Evolutionary conservation across 2,113 vertebrate species (phyloP), one percentile per base, ranked within the genome.

Genomic region (Psophia crepitans): DNA sequence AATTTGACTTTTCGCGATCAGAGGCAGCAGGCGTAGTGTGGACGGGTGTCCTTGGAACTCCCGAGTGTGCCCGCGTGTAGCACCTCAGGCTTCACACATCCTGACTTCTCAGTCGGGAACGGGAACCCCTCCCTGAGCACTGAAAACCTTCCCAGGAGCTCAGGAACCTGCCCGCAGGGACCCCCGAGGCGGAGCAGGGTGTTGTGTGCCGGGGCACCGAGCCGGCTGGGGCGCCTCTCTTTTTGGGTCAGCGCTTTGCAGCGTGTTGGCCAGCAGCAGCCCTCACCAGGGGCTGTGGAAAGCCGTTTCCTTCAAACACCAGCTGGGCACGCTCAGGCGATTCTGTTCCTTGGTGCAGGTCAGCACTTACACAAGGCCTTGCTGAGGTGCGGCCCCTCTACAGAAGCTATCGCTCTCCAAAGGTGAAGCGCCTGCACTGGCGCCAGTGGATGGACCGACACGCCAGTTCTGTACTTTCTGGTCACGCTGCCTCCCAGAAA

Each of bases 101-200:
- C 37, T 78, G 65, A 22, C 19, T 65, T 10, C 6, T 4, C 33
- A 41, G 8, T 0, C 58, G 12, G 66, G 20, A 76, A n/a, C 11
- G 41, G 0, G 0, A 66, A 26, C 6, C 12, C 22, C 37, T 41
- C 63, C 56, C 13, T 37, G 26, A 86, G 63, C 39, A 27, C 0
- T 1, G 33, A 80, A 41, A 32, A 16, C 26, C 35, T 48, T 46
- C 20, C 37, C 32, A 13, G 53, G 15, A 32, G n/a, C 37, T 51
- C 22, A 54, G 35, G 57, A 32, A 64, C 7, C 28, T 54, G 15
- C 46, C 30, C 2, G 1, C 35, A 7, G 56, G 12, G 6, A 13
- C 1, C 7, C 19, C 20, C 0, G 0, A 37, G 37, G 18, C 2
- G 3, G 18, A 37, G 12, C 3, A 3, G 33, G 11, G 44, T 26